phyloP scores from a whole-genome alignment of 2,113 vertebrate genomes.

The Etia nguti region DNA sequence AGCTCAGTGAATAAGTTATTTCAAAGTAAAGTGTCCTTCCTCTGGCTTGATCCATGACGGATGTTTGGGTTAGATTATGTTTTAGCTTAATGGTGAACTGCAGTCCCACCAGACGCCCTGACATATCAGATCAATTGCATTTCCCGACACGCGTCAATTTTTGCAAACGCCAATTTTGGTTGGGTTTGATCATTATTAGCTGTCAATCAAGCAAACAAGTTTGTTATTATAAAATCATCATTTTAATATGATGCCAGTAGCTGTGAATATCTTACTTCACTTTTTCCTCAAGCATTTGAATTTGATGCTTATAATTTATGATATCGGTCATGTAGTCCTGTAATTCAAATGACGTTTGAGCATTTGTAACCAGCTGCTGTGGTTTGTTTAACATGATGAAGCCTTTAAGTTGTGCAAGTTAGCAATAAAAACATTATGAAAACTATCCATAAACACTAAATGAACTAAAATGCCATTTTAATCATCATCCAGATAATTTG shows the following conservation, averaged over 20 bases:
- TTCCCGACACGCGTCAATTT: not conserved
- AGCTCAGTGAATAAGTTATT: not conserved
- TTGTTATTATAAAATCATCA: not conserved
- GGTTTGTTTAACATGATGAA: not conserved
- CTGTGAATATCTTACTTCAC: not conserved
- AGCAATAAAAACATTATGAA: not conserved
- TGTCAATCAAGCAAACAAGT: not conserved
- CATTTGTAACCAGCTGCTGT: not conserved
- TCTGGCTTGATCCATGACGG: not conserved
- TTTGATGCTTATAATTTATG: not conserved
- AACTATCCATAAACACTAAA: not conserved
- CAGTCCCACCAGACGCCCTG: not conserved
- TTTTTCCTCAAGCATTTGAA: not conserved
- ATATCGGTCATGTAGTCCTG: not conserved
- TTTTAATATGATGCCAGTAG: conserved; percentile 8
- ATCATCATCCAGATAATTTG: conserved; percentile 1
- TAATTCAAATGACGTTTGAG: not conserved
- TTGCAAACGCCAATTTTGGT: not conserved
- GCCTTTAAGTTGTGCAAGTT: not conserved
- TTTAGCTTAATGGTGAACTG: not conserved
- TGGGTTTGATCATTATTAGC: conserved; percentile 27
- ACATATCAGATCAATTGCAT: not conserved
- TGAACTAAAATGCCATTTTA: not conserved
- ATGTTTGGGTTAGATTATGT: conserved; percentile 9
- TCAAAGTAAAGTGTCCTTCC: not conserved